Base-by-base conservation (phyloP, 2,888 invertebrate genomes). In the Kuschelorhynchus macadamiae region DNA sequence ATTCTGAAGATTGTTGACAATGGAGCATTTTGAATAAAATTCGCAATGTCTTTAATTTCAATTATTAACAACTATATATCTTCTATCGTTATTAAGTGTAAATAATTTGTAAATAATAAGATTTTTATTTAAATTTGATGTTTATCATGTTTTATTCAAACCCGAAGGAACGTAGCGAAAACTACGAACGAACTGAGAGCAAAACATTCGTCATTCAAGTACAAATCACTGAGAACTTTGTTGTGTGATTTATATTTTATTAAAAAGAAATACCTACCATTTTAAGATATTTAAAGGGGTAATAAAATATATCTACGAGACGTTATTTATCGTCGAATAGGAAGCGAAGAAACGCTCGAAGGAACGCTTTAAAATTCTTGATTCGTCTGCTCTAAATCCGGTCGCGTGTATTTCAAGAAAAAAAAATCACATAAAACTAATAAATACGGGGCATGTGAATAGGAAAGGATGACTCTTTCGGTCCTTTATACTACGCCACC, bases 301-400 rank as follows among this genome's bases (percentile, higher is more conserved):
- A 47, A 21, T 47, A 47, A 47, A 47, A 76, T 76, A 77, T 76
- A 36, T 36, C 2, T 4, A 2, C 36, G 36, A 36, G 2, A 36
- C n/a, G 36, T 36, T 36, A 36, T 36, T 36, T 36, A 36, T 36
- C 12, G 36, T 9, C 12, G 36, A 9, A 36, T 36, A 4, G 7
- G 7, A 25, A 25, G 25, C 25, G 25, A 36, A 36, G 36, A 14
- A 25, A n/a, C 30, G 14, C 50, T 14, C 14, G n/a, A 12, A 50
- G 16, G 14, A 16, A 36, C 16, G 30, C 16, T 39, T 53, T 53
- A 39, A 18, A 36, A 53, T 53, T 53, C 53, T 33, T 32, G 5
- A 32, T 11, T 30, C 53, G 53, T 53, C 14, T 21, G 39, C 4
- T 20, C 11, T 41, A n/a, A 39, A 52, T 52, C 12, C 9, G 20